Evolutionary conservation across 2,888 invertebrate genomes (phyloP).

Genomic region (Lacanobia wlatinum): DNA sequence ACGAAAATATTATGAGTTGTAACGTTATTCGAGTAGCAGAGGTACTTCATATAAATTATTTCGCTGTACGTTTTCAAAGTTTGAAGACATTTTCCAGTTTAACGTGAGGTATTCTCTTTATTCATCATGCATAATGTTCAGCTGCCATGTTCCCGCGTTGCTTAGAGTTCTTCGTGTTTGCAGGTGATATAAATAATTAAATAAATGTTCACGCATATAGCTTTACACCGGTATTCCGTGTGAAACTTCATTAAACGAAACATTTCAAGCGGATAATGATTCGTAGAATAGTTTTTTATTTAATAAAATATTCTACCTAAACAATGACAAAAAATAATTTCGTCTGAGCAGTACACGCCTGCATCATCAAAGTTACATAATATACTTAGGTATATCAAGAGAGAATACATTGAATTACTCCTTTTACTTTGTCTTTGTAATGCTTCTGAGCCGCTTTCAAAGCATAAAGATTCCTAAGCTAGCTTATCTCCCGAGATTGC

Average conservation of each 20-base stretch:
- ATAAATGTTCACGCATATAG: conserved; percentile 50
- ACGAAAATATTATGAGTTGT: conserved; percentile 63
- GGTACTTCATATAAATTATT: conserved; percentile 43
- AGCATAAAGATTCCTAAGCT: not conserved
- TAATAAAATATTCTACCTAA: not conserved
- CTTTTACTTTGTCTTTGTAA: not conserved
- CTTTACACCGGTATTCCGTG: conserved; percentile 26
- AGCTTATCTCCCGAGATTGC: not conserved
- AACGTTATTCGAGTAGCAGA: conserved; percentile 41
- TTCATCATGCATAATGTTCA: conserved; percentile 60
- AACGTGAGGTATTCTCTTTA: conserved; percentile 59
- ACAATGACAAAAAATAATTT: not conserved
- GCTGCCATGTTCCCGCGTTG: conserved; percentile 55
- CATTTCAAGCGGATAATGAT: not conserved
- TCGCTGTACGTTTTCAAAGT: conserved; percentile 45
- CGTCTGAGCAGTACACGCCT: too few relatives aligned
- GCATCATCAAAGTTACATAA: too few relatives aligned
- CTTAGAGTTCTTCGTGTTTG: conserved; percentile 59
- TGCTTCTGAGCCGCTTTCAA: not conserved
- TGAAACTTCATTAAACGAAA: conserved; percentile 4
- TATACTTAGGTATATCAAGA: too few relatives aligned
- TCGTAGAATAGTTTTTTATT: not conserved
- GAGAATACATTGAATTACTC: not conserved
- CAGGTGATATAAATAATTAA: conserved; percentile 58
- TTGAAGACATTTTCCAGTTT: conserved; percentile 56